phyloP scores from a whole-genome alignment of 2,797 vertebrate genomes.

The Spheniscus humboldti region DNA sequence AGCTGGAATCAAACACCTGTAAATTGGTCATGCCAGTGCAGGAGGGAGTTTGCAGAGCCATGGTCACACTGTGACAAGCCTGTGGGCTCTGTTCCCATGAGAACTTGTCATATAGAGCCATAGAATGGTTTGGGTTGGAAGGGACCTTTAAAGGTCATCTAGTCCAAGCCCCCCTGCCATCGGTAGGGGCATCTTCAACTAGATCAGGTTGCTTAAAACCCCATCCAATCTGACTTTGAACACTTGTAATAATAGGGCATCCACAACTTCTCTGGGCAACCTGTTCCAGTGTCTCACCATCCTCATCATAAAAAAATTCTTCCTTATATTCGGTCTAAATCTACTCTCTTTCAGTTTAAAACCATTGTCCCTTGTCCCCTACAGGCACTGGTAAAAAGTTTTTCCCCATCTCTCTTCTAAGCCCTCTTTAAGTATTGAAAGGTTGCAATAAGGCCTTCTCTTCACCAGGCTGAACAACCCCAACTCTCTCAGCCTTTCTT shows the following conservation, averaged over 20 bases:
- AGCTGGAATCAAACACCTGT: not conserved
- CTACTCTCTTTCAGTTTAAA: not conserved
- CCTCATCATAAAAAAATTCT: not conserved
- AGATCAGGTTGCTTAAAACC: not conserved
- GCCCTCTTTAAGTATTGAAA: not conserved
- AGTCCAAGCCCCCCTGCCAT: not conserved
- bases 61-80: accelerated
- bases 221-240: not conserved
- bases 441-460: not conserved
- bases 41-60: not conserved
- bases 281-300: not conserved
- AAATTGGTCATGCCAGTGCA: not conserved
- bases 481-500: not conserved
- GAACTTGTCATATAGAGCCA: not conserved
- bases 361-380: not conserved
- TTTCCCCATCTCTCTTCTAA: not conserved
- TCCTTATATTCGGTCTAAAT: not conserved
- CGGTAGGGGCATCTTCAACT: not conserved
- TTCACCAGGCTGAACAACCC: not conserved
- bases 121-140: not conserved
- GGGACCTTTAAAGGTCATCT: not conserved
- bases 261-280: not conserved
- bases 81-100: not conserved
- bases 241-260: not conserved
- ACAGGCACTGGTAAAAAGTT: not conserved